Conservation (phyloP, 2,888 invertebrate species). For the Calameuta idolon region DNA sequence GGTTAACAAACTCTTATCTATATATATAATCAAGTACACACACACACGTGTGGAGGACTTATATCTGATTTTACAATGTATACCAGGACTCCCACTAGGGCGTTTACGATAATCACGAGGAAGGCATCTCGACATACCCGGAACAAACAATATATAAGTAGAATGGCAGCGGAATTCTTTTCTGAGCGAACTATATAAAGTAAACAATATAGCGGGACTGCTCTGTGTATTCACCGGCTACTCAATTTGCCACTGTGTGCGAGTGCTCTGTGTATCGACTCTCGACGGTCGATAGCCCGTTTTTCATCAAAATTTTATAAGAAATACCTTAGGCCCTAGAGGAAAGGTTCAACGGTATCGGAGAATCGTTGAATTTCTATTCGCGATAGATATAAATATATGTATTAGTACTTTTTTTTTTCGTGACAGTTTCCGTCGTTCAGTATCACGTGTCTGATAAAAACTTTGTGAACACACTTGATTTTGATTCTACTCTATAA, state of each 20-base stretch:
- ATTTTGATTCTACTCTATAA: too few relatives aligned
- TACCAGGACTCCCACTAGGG: neutral
- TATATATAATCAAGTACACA: too few relatives aligned
- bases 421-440: neutral
- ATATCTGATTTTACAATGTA: neutral
- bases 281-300: neutral
- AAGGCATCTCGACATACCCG: neutral
- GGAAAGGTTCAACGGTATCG: neutral
- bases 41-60: too few relatives aligned
- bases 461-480: too few relatives aligned
- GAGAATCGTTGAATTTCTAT: neutral
- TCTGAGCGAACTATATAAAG: neutral
- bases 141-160: neutral
- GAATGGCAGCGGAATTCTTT: neutral
- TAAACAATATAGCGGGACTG: neutral
- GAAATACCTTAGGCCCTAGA: neutral
- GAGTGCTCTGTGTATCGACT: neutral
- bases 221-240: neutral
- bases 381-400: neutral
- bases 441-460: neutral
- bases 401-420: too few relatives aligned
- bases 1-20: neutral
- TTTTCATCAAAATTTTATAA: neutral
- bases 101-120: neutral
- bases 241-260: neutral